Evolutionary conservation across 2,888 invertebrate genomes (phyloP).

Genomic region (Harpagoxenus sublaevis): DNA sequence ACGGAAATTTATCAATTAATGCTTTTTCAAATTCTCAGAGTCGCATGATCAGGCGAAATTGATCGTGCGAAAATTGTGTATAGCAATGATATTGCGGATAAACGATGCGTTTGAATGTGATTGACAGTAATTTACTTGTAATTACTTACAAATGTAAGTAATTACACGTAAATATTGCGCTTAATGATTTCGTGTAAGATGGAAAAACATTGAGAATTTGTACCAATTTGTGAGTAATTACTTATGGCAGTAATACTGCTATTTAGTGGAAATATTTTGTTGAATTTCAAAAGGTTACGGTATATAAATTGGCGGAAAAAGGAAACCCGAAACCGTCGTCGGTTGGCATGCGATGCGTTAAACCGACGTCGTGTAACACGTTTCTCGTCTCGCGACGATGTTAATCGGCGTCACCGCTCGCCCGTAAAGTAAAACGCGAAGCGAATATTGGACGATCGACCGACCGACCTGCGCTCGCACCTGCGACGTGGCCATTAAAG

Average conservation of each 20-base stretch:
- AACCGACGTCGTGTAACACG: constrained; percentile 20
- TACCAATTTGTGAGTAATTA: neutral
- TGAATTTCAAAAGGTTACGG: neutral
- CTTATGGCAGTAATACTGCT: neutral
- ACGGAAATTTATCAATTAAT: neutral
- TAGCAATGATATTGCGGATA: neutral
- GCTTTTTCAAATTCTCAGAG: neutral
- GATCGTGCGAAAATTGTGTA: neutral
- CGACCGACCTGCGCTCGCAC: constrained; percentile 24
- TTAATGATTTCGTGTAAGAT: neutral
- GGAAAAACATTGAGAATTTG: neutral
- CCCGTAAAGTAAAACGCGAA: constrained; percentile 19
- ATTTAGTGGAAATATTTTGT: neutral
- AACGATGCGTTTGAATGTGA: neutral
- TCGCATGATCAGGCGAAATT: neutral
- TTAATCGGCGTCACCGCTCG: constrained; percentile 33
- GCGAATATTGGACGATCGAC: constrained; percentile 30
- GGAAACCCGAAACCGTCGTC: neutral
- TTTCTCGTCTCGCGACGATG: constrained; percentile 13
- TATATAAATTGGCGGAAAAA: neutral
- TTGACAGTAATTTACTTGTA: neutral
- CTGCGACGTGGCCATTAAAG: constrained; percentile 27
- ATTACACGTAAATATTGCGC: neutral
- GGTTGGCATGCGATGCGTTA: constrained; percentile 4
- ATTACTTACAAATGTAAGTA: too few relatives aligned